Evolutionary conservation across 2,113 vertebrate genomes (phyloP), one percentile per base, ranked within the genome.

Genomic region (Physeter macrocephalus): DNA sequence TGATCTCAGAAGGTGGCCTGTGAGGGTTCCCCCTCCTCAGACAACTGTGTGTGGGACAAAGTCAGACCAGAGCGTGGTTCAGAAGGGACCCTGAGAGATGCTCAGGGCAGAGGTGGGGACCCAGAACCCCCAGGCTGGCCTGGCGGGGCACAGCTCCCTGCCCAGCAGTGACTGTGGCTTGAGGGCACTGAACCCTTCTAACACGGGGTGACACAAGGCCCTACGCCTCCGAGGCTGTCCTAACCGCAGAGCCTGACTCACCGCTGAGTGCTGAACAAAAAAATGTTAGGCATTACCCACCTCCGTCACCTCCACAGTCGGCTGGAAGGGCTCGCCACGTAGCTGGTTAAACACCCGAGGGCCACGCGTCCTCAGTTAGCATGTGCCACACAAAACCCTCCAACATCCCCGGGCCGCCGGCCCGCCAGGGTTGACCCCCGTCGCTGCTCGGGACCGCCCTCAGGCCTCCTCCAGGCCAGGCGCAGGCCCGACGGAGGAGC

Each of bases 321-420:
- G 74, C 23, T 8, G 2, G 54, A n/a, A 59, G 46, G 49, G 52
- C 85, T 12, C 29, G 7, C 74, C 23, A 72, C 0, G 0, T 3
- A 2, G 64, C 54, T 34, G 25, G n/a, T 2, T 29, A 20, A 34
- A 62, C 27, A 41, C 62, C 31, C 12, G 2, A 41, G 36, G 18
- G 23, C 36, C 49, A 27, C 43, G 8, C 36, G 34, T 34, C 31
- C 39, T 27, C 84, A n/a, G 27, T 39, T 23, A 14, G 9, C 36
- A 29, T 13, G n/a, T 8, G 39, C 13, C 8, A 5, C 72, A n/a
- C 11, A 0, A 36, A 39, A 36, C 36, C 18, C 21, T 8, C 61
- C 39, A 21, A 0, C 0, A 31, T n/a, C 74, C 23, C 27, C 0
- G 0, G 23, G n/a, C n/a, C 57, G 72, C 25, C 8, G 39, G 21